Evolutionary conservation across 2,888 invertebrate species (phyloP).

Genomic region (Electrophaes corylata): DNA sequence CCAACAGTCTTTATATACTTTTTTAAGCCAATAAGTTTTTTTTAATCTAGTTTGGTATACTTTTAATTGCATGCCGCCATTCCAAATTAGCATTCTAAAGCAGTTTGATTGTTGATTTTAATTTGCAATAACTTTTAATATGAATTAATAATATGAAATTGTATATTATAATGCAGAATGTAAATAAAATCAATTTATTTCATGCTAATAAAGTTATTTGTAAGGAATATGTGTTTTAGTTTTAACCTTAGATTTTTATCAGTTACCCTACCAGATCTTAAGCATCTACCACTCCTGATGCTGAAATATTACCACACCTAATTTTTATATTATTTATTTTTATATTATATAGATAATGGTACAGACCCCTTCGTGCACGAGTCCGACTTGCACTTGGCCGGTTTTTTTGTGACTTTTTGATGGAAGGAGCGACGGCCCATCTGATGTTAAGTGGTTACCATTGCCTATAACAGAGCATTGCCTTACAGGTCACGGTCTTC

Average conservation of each 20-base stretch:
- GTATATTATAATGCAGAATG: slow-evolving; percentile 40
- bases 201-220: slow-evolving; percentile 61
- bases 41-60: not conserved
- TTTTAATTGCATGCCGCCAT: not conserved
- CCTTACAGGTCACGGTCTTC: no score
- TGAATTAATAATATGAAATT: slow-evolving; percentile 14
- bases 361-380: no score
- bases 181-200: slow-evolving; percentile 79
- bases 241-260: not conserved
- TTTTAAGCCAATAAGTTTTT: not conserved
- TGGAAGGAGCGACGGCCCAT: no score
- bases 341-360: no score
- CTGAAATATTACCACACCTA: no score
- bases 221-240: slow-evolving; percentile 43
- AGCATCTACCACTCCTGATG: no score
- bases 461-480: no score
- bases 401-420: no score
- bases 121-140: slow-evolving; percentile 19
- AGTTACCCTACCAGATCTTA: no score
- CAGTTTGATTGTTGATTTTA: slow-evolving; percentile 17
- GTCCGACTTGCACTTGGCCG: no score
- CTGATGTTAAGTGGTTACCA: no score
- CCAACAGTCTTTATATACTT: not conserved
- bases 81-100: not conserved
- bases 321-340: no score